A percentile compares a stretch with the other conserved stretches of the same genome.
These are phyloP conservation scores for Borostomias antarcticus DNA, from an alignment of 2,797 vertebrate species.

Conservation along the genomic window DNA sequence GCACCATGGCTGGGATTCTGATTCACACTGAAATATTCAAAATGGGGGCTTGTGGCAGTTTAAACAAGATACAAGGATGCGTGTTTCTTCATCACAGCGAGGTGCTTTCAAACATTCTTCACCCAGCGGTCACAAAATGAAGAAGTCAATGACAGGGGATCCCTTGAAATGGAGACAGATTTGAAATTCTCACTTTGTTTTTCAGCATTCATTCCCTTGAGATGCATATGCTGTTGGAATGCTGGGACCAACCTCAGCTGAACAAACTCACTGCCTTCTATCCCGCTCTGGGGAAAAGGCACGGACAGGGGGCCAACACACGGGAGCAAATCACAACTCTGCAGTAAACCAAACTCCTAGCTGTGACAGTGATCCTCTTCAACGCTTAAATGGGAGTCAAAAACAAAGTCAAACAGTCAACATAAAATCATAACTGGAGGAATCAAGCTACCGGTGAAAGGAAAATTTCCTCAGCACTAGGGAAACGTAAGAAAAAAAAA, in stretches of 20 bases:
- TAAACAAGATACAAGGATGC: slow-evolving; percentile 19
- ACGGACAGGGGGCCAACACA: slow-evolving; percentile 75
- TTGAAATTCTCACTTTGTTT: slow-evolving; percentile 36
- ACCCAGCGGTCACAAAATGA: slow-evolving; percentile 31
- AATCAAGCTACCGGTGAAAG: slow-evolving; percentile 52
- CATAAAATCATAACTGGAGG: slow-evolving; percentile 64
- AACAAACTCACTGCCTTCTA: slow-evolving; percentile 77
- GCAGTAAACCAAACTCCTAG: slow-evolving; percentile 64
- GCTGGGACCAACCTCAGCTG: slow-evolving; percentile 40
- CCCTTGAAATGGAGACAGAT: slow-evolving; percentile 49
- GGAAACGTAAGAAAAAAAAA: too few species aligned
- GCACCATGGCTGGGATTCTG: slow-evolving; percentile 36
- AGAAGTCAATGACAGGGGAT: slow-evolving; percentile 39
- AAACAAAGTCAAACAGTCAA: slow-evolving; percentile 53
- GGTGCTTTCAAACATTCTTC: slow-evolving; percentile 48
- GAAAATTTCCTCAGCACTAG: slow-evolving; percentile 47
- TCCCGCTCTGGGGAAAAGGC: slow-evolving; percentile 60
- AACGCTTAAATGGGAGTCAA: slow-evolving; percentile 52
- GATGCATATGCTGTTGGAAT: slow-evolving; percentile 49
- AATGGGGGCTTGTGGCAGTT: slow-evolving; percentile 38
- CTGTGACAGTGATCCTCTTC: slow-evolving; percentile 69
- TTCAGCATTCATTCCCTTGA: slow-evolving; percentile 45
- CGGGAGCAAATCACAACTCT: slow-evolving; percentile 34
- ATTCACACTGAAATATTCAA: slow-evolving; percentile 42
- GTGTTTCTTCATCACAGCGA: slow-evolving; percentile 38